Evolutionary conservation across 2,113 vertebrate species (phyloP), one percentile per base, ranked within the genome.

Genomic region (Gopherus flavomarginatus): DNA sequence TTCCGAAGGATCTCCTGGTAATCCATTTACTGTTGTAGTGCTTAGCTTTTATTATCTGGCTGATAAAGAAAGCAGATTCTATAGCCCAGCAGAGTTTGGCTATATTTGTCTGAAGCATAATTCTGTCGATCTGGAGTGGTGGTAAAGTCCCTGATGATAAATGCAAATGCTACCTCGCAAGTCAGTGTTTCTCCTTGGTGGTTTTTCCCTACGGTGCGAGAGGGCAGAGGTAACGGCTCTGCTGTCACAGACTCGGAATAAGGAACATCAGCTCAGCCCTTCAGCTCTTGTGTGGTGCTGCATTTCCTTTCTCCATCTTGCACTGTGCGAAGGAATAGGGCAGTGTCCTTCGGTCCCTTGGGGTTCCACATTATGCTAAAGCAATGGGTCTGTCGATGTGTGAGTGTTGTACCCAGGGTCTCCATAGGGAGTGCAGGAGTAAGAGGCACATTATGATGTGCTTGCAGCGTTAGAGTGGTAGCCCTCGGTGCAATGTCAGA

Each of bases 61-160:
- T 89, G 80, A 26, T 17, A 1, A 75, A 89, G 11, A 1, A 8
- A 35, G 3, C 59, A 65, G 31, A 19, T 80, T 85, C 69, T 0
- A 0, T 50, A 14, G 2, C 83, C 2, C 6, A 0, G 83, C 0
- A 0, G 35, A 79, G 57, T 14, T 22, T 2, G 0, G 85, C 89
- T 59, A 47, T 2, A 1, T 72, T 89, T 11, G 5, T 3, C 2
- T 49, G 90, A 75, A 10, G 38, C 52, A 38, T 26, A 10, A 14
- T 10, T 59, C 24, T 27, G 24, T 57, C 11, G 10, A 57, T 12
- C 56, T 57, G 56, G 56, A 5, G 56, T 57, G 56, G 56, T 57
- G 56, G 56, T 27, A 12, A 57, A 57, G 56, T 57, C 26, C 56
- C 26, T 27, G 26, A 57, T 26, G 56, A 27, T 57, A 57, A 57